Evolutionary conservation across 2,888 invertebrate genomes (phyloP).

Genomic region (Ypsolopha scabrella): DNA sequence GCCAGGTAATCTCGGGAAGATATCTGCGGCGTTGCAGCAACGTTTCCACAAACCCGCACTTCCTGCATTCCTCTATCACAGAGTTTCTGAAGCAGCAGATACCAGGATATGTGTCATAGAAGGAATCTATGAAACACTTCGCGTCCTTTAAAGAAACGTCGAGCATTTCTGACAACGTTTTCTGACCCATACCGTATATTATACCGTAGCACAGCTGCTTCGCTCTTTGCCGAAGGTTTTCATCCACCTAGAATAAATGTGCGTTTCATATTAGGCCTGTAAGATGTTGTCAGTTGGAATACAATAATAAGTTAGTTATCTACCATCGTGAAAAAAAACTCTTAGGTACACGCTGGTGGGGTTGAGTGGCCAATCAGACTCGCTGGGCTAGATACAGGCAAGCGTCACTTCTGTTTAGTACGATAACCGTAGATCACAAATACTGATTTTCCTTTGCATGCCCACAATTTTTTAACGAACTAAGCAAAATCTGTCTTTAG

Average conservation of each 20-base stretch:
- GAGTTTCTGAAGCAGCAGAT: slow-evolving; percentile 71
- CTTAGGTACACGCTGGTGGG: no score
- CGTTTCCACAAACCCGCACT: slow-evolving; percentile 86
- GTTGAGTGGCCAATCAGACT: no score
- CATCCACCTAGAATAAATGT: slow-evolving; percentile 70
- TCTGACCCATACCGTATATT: slow-evolving; percentile 96
- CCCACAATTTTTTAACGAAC: no score
- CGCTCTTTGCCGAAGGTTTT: slow-evolving; percentile 84
- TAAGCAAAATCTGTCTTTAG: no score
- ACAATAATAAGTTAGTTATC: no score
- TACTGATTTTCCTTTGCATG: no score
- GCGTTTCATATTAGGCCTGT: no score
- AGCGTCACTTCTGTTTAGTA: no score
- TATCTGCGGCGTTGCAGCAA: slow-evolving; percentile 83
- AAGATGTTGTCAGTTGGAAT: no score
- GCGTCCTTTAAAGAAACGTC: slow-evolving; percentile 85
- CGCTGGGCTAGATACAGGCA: no score
- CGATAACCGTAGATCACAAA: no score
- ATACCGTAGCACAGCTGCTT: slow-evolving; percentile 97
- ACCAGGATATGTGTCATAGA: slow-evolving; percentile 81
- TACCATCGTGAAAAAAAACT: no score
- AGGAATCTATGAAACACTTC: slow-evolving; percentile 80
- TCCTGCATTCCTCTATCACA: slow-evolving; percentile 73
- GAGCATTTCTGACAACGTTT: slow-evolving; percentile 78
- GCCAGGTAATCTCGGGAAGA: slow-evolving; percentile 73